These are phyloP conservation scores for Catocala fraxini DNA, from an alignment of 2,888 invertebrate species.

Conservation along the genomic window DNA sequence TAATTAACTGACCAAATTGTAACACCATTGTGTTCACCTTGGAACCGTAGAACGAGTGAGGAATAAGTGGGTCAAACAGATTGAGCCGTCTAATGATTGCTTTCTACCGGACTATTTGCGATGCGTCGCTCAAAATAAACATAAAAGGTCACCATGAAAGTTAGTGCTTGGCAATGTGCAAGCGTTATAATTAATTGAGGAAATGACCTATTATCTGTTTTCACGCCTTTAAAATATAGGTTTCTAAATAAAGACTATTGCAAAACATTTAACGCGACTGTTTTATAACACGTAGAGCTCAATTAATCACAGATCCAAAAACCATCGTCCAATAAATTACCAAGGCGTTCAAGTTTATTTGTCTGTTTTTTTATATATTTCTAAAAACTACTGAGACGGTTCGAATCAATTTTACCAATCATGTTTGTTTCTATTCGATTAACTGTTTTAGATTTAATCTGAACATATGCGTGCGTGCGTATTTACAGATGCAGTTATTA, in stretches of 20 bases:
- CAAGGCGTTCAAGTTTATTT: slow-evolving; percentile 24
- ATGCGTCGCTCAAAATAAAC: slow-evolving; percentile 77
- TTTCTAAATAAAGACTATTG: slow-evolving; percentile 25
- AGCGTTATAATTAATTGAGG: slow-evolving; percentile 76
- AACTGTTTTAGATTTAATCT: too few species aligned
- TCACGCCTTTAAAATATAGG: slow-evolving; percentile 40
- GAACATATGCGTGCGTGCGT: background rate
- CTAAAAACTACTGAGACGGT: background rate
- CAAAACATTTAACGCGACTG: slow-evolving; percentile 23
- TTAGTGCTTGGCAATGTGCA: slow-evolving; percentile 72
- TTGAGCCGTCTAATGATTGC: slow-evolving; percentile 63
- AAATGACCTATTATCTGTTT: slow-evolving; percentile 68
- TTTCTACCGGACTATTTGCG: slow-evolving; percentile 60
- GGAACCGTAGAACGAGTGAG: slow-evolving; percentile 51
- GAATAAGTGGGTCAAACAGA: slow-evolving; percentile 73
- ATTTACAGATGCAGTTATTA: slow-evolving; percentile 85
- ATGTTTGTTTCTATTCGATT: background rate
- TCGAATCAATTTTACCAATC: background rate
- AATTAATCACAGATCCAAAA: background rate
- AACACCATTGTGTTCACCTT: slow-evolving; percentile 56
- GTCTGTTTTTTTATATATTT: background rate
- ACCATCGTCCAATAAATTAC: slow-evolving; percentile 22
- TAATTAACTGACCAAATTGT: slow-evolving; percentile 35
- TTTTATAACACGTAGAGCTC: slow-evolving; percentile 19
- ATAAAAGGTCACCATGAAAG: slow-evolving; percentile 78